These are phyloP conservation scores for Chrysocyon brachyurus DNA, from an alignment of 2,797 vertebrate species.

Conservation along the genomic window DNA sequence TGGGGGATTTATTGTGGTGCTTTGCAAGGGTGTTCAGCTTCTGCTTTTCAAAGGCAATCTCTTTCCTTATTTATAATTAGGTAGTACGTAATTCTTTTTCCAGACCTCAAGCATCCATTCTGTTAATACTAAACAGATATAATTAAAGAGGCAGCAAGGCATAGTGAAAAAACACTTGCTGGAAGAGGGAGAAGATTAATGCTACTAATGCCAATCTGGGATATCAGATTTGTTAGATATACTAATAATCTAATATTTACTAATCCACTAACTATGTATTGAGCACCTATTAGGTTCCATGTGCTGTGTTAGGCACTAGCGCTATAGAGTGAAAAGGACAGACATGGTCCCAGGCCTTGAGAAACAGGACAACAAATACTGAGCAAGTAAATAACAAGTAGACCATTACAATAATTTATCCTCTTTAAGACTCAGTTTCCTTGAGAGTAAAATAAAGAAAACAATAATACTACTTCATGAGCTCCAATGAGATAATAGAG, in stretches of 20 bases:
- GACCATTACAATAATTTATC: not conserved
- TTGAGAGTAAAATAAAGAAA: not conserved
- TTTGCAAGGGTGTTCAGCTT: not conserved
- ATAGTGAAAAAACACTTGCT: not conserved
- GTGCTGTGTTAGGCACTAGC: not conserved
- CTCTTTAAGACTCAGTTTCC: slow-evolving; percentile 19
- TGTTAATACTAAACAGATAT: slow-evolving; percentile 52
- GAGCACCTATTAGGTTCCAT: not conserved
- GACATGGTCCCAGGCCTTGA: not conserved
- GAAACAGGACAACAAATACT: not conserved
- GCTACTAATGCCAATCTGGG: not conserved
- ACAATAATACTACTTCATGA: not conserved
- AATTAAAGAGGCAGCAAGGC: slow-evolving; percentile 17
- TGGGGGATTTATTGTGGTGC: not conserved
- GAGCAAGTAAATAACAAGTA: slow-evolving; percentile 28
- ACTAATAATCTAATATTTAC: not conserved
- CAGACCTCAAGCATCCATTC: slow-evolving; percentile 14
- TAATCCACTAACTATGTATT: not conserved
- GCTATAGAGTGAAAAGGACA: not conserved
- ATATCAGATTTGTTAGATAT: not conserved
- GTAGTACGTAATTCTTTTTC: slow-evolving; percentile 48
- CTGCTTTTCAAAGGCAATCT: slow-evolving; percentile 55
- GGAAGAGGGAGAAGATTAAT: slow-evolving; percentile 10
- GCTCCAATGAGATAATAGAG: not conserved
- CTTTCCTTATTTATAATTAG: slow-evolving; percentile 47